Percentiles rank a stretch among this genome's conserved stretches.
Evolutionary conservation across 2,888 invertebrate species (phyloP).

Genomic region (Oegoconia quadripuncta): DNA sequence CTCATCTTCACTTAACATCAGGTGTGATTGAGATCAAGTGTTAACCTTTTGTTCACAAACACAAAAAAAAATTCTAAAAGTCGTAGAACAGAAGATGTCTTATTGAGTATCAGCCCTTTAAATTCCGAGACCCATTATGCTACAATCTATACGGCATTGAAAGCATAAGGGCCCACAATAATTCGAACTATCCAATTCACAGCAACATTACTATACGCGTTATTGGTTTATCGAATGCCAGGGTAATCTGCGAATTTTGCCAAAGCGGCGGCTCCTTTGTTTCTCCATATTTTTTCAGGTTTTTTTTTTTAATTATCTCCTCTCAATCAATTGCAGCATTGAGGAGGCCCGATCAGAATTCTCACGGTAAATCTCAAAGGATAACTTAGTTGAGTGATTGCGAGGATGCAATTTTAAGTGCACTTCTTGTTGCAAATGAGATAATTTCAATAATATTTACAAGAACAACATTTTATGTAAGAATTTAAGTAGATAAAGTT

Average conservation of each 20-base stretch:
- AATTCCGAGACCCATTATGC: too few species aligned
- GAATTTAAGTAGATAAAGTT: too few species aligned
- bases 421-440: too few species aligned
- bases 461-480: too few species aligned
- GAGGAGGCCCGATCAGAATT: slow-evolving; percentile 54
- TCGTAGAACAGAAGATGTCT: too few species aligned
- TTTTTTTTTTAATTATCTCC: slow-evolving; percentile 65
- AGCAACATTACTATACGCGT: slow-evolving; percentile 44
- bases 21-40: too few species aligned
- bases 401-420: slow-evolving; percentile 36
- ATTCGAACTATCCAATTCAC: slow-evolving; percentile 35
- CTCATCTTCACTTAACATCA: too few species aligned
- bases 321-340: slow-evolving; percentile 57
- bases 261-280: slow-evolving; percentile 67
- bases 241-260: slow-evolving; percentile 72
- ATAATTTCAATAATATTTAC: slow-evolving; percentile 19
- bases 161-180: background rate
- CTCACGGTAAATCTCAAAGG: slow-evolving; percentile 69
- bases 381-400: slow-evolving; percentile 46
- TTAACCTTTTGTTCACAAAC: too few species aligned
- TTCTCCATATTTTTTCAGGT: slow-evolving; percentile 46
- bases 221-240: slow-evolving; percentile 74
- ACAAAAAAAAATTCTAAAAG: too few species aligned
- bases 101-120: too few species aligned
- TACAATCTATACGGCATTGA: too few species aligned